Percentiles rank a stretch among this genome's conserved stretches.
Evolutionary conservation across 2,113 vertebrate species (phyloP).

Genomic region (Gopherus flavomarginatus): DNA sequence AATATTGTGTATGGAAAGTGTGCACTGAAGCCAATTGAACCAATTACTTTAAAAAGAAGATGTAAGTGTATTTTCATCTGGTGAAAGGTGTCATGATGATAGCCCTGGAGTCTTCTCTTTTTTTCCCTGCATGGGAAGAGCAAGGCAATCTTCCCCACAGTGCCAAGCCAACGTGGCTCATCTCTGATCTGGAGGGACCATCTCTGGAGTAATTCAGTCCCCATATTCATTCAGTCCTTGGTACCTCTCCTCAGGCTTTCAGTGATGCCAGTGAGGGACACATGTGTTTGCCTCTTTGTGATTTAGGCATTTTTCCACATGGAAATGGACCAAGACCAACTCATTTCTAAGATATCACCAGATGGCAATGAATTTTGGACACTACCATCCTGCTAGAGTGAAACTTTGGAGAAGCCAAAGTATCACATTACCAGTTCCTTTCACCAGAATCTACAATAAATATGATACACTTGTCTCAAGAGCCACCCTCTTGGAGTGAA

Average conservation of each 20-base stretch:
- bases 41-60: neutral
- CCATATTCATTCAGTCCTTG: too few species aligned
- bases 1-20: neutral
- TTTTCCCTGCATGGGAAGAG: neutral
- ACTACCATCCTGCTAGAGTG: neutral
- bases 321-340: neutral
- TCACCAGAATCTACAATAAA: neutral
- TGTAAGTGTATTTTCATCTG: neutral
- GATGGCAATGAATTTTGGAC: neutral
- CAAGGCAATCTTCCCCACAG: neutral
- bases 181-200: too few species aligned
- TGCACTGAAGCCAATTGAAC: too few species aligned
- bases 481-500: neutral
- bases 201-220: too few species aligned
- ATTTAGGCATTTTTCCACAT: neutral
- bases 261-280: neutral
- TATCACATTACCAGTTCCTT: neutral
- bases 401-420: neutral
- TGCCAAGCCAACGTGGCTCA: neutral
- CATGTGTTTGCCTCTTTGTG: neutral
- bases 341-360: neutral
- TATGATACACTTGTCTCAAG: neutral
- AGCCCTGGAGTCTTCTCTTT: neutral
- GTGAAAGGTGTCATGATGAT: neutral
- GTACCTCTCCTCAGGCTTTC: neutral